A percentile compares a stretch with the other conserved stretches of the same genome.
Evolutionary conservation across 2,888 invertebrate species (phyloP).

Genomic region (Polyommatus icarus): DNA sequence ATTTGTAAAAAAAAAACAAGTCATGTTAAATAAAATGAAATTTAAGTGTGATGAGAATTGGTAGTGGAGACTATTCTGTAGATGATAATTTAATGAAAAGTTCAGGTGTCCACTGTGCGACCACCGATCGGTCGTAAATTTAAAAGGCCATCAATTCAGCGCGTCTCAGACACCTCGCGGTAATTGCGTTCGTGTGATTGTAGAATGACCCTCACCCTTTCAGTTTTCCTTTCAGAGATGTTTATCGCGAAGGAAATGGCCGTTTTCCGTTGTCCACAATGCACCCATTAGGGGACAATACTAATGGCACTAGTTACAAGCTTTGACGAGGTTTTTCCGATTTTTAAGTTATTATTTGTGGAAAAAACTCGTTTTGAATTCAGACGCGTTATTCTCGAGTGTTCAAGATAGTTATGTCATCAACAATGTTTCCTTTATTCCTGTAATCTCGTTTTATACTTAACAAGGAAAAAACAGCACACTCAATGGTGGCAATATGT

Average conservation of each 20-base stretch:
- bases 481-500: not conserved
- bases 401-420: not conserved
- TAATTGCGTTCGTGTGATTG: slow-evolving; percentile 64
- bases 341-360: slow-evolving; percentile 35
- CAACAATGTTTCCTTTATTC: slow-evolving; percentile 10
- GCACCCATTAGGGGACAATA: slow-evolving; percentile 73
- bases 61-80: not conserved
- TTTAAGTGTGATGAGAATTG: not conserved
- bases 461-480: slow-evolving; percentile 2
- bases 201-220: slow-evolving; percentile 66
- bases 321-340: slow-evolving; percentile 38
- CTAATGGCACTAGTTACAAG: slow-evolving; percentile 67
- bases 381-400: not conserved
- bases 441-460: not conserved
- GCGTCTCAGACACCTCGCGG: slow-evolving; percentile 52
- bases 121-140: slow-evolving; percentile 52
- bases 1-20: no score
- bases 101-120: slow-evolving; percentile 33
- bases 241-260: slow-evolving; percentile 78
- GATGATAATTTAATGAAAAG: not conserved
- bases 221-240: slow-evolving; percentile 75
- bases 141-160: slow-evolving; percentile 55
- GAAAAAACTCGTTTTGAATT: not conserved
- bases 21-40: no score
- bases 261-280: slow-evolving; percentile 78